Evolutionary conservation across 2,888 invertebrate species (phyloP).

Genomic region (Drosophila barbarae): DNA sequence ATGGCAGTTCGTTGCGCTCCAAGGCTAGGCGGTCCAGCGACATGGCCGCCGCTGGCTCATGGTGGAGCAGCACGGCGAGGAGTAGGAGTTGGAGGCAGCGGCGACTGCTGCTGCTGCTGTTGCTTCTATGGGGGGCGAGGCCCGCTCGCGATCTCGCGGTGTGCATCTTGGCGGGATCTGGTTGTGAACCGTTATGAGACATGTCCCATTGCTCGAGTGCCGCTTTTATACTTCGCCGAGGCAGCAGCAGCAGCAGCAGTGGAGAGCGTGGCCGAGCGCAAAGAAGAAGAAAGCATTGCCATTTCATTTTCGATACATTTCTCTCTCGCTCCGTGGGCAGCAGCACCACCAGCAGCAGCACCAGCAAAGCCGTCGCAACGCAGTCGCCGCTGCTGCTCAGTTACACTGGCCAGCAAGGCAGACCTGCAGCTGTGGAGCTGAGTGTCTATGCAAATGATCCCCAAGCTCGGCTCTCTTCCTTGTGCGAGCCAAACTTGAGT

Average conservation of each 20-base stretch:
- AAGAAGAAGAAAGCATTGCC: conserved; percentile 71
- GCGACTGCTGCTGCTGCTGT: conserved; percentile 9
- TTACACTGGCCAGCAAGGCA: conserved; percentile 28
- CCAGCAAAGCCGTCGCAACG: neutral
- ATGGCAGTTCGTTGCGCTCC: conserved; percentile 64
- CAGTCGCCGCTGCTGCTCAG: conserved; percentile 13
- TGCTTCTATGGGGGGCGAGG: conserved; percentile 32
- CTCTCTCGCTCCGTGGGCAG: conserved; percentile 36
- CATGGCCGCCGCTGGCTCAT: conserved; percentile 54
- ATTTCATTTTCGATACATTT: conserved; percentile 73
- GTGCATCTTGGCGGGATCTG: conserved; percentile 79
- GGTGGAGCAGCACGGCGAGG: conserved; percentile 30
- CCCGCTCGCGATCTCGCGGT: conserved; percentile 67
- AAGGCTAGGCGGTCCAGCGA: conserved; percentile 71
- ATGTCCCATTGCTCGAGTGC: conserved; percentile 77
- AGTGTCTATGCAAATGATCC: conserved; percentile 67
- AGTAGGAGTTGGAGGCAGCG: conserved; percentile 29
- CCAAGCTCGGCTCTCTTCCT: conserved; percentile 57
- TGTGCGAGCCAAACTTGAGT: conserved; percentile 37
- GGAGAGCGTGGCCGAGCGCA: conserved; percentile 6
- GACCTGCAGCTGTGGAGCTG: conserved; percentile 1
- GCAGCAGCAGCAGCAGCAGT: neutral
- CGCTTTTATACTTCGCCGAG: conserved; percentile 78
- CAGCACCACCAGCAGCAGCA: neutral
- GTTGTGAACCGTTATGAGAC: conserved; percentile 80